phyloP scores from a whole-genome alignment of 2,888 invertebrate species.

The Epistrophe eligans region DNA sequence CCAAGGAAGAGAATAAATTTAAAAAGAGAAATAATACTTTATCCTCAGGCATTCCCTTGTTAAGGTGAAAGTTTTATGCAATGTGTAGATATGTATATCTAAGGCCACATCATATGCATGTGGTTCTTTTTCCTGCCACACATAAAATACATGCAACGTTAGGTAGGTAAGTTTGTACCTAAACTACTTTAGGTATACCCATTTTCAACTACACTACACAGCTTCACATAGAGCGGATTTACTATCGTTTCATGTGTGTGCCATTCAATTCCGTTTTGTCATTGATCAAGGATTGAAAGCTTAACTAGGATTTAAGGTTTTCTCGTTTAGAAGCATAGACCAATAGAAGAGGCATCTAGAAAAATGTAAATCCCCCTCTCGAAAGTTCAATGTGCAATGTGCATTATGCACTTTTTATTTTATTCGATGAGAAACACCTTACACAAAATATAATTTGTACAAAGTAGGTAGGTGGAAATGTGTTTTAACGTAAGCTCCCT shows the following conservation, averaged over 20 bases:
- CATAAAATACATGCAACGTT: not conserved
- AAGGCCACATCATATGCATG: not conserved
- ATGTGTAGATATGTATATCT: not conserved
- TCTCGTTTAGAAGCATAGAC: constrained; percentile 15
- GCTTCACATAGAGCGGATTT: not conserved
- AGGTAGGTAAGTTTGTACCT: not conserved
- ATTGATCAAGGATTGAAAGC: constrained; percentile 66
- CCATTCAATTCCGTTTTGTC: constrained; percentile 43
- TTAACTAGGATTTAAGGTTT: constrained; percentile 59
- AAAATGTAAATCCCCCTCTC: not conserved
- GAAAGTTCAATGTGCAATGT: not conserved
- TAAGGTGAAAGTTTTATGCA: not conserved
- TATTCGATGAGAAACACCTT: not conserved
- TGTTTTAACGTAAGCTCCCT: not conserved
- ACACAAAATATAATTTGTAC: not conserved
- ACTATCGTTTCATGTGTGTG: constrained; percentile 23
- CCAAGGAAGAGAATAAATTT: not conserved
- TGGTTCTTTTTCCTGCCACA: not conserved
- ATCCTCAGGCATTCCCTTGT: not conserved
- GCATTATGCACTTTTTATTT: not conserved
- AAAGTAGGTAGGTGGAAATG: not conserved
- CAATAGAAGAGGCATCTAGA: not conserved
- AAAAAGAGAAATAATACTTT: not conserved
- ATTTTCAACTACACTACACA: not conserved
- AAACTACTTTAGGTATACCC: not conserved